Percentiles rank a stretch among this genome's conserved stretches.
These are phyloP conservation scores for Lamellibrachia columna DNA, from an alignment of 2,888 invertebrate genomes.

Conservation along the genomic window DNA sequence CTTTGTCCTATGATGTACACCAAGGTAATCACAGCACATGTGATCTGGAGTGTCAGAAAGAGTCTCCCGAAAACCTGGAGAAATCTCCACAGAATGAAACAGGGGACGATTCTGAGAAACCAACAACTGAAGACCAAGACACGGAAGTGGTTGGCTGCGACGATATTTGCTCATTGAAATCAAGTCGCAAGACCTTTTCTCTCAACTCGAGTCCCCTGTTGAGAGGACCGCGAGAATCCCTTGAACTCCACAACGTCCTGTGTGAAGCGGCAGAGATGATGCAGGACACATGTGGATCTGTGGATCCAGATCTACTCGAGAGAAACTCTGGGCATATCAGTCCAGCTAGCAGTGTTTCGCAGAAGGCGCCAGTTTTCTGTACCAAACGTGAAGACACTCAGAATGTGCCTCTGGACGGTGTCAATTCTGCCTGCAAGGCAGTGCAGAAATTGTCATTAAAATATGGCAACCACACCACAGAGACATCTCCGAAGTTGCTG, in stretches of 20 bases:
- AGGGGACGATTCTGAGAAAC: not conserved
- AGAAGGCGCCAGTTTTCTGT: not conserved
- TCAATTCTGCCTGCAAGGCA: not conserved
- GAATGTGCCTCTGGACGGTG: not conserved
- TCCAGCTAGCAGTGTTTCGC: not conserved
- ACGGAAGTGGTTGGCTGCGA: not conserved
- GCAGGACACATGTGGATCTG: not conserved
- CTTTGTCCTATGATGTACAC: not conserved
- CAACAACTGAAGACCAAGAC: not conserved
- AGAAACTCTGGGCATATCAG: not conserved
- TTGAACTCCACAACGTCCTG: not conserved
- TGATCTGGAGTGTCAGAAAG: not conserved
- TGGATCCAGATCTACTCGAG: not conserved
- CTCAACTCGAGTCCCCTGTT: not conserved
- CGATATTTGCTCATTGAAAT: not conserved
- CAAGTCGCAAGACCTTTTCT: not conserved
- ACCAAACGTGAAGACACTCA: not conserved
- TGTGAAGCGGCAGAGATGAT: not conserved
- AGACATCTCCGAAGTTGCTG: not conserved
- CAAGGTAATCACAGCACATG: not conserved
- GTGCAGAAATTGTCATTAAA: not conserved
- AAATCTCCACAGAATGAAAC: not conserved
- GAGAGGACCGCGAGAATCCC: not conserved
- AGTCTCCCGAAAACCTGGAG: not conserved
- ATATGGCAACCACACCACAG: not conserved